Evolutionary conservation across 2,888 invertebrate genomes (phyloP).

Genomic region (Drosophila bunnanda): DNA sequence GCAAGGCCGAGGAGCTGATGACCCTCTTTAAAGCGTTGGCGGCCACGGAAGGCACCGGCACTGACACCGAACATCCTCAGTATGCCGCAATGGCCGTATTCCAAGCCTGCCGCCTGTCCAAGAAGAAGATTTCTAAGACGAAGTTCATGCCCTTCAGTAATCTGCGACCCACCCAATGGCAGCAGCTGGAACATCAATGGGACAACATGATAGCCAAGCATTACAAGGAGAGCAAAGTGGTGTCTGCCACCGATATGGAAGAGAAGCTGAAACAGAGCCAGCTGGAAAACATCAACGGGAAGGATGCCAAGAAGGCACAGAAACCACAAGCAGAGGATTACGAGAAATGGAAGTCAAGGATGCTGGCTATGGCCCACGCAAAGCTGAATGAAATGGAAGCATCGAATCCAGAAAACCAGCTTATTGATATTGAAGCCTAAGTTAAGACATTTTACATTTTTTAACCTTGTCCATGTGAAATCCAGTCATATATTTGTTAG

Average conservation of each 20-base stretch:
- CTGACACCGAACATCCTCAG: conserved; percentile 87
- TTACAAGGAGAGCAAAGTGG: conserved; percentile 43
- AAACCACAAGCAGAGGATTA: conserved; percentile 86
- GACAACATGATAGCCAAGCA: conserved; percentile 83
- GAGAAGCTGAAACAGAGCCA: conserved; percentile 51
- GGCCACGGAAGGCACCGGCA: conserved; percentile 84
- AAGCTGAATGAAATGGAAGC: conserved; percentile 77
- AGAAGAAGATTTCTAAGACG: conserved; percentile 86
- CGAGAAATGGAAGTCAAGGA: conserved; percentile 87
- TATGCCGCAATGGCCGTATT: conserved; percentile 88
- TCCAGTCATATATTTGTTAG: neutral
- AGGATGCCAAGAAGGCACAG: conserved; percentile 28
- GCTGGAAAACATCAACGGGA: conserved; percentile 17
- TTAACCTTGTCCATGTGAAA: conserved; percentile 10
- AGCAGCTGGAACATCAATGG: conserved; percentile 87
- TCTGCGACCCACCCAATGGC: conserved; percentile 87
- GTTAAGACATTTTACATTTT: neutral
- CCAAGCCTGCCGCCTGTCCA: conserved; percentile 87
- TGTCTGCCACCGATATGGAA: conserved; percentile 30
- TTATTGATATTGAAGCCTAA: neutral
- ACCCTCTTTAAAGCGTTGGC: conserved; percentile 85
- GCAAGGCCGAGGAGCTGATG: conserved; percentile 86
- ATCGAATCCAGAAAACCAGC: neutral
- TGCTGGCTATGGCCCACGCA: conserved; percentile 84
- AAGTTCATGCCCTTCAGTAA: conserved; percentile 87